Evolutionary conservation across 2,888 invertebrate genomes (phyloP), one percentile per base, ranked within the genome.

Genomic region (Drosophila aldrichi): DNA sequence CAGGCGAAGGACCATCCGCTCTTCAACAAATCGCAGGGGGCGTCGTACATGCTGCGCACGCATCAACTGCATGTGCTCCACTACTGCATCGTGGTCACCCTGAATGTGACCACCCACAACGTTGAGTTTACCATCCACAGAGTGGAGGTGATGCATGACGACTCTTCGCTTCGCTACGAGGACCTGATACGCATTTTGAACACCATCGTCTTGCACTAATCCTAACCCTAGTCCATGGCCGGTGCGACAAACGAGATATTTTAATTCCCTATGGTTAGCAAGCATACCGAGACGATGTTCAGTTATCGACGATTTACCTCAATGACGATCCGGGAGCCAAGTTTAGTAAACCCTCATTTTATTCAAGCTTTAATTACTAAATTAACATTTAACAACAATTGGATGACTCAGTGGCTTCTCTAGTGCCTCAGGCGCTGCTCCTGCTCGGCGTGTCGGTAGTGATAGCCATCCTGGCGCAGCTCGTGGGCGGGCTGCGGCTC

Each of bases 21-120:
- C 80, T 96, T 95, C 86, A 91, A 93, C 40, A 94, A 95, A 0
- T 93, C 94, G 7, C 93, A 94, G 79, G 95, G 95, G 6, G 93
- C 94, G 7, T 93, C 95, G 0, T 96, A 95, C 81, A 92, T 95
- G 55, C 90, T 96, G 59, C 94, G 95, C 74, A 95, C 95, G 74
- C 94, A 93, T 60, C 94, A 94, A 69, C 88, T 95, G 4, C 95
- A 95, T 77, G 93, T 95, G 68, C 92, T 96, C 10, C 92, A 95
- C 68, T 95, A 95, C 84, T 95, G 95, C 69, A 93, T 95, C 71
- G 94, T 95, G 0, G 83, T 95, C 67, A 95, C 95, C 0, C 90
- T 96, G 18, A 94, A 94, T 83, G 89, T 94, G 49, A 92, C 94
- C 72, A 93, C 93, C 74, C 94, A 94, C 78, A 94, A 94, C 18